These are phyloP conservation scores for Gymnopithys bicolor DNA, from an alignment of 2,797 vertebrate species.

Conservation along the genomic window DNA sequence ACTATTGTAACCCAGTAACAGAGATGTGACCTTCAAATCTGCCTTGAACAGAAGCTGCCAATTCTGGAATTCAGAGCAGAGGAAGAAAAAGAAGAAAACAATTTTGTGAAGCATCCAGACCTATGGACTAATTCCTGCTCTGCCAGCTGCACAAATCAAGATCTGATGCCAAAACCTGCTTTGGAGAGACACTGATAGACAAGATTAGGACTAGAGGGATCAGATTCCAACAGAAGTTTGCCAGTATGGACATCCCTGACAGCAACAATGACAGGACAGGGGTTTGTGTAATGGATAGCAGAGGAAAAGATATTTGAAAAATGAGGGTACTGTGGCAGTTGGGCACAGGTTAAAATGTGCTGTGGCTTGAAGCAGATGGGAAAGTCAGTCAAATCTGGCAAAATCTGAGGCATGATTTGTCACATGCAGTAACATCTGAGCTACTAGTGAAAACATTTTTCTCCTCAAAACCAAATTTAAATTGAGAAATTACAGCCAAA, in stretches of 20 bases:
- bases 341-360: not conserved
- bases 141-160: not conserved
- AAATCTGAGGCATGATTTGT: not conserved
- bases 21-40: not conserved
- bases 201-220: not conserved
- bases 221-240: not conserved
- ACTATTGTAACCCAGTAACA: not conserved
- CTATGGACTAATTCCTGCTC: not conserved
- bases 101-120: not conserved
- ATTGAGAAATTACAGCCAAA: not conserved
- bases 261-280: not conserved
- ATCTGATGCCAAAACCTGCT: not conserved
- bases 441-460: not conserved
- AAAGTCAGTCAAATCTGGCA: not conserved
- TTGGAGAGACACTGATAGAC: not conserved
- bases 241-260: not conserved
- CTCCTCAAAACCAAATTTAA: not conserved
- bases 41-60: not conserved
- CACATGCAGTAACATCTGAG: not conserved
- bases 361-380: not conserved
- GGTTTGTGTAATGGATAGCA: not conserved
- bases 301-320: not conserved
- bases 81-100: not conserved
- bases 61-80: not conserved
- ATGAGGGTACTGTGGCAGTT: not conserved